These are phyloP conservation scores for Pipistrellus pipistrellus DNA, from an alignment of 2,797 vertebrate genomes.

Conservation along the genomic window DNA sequence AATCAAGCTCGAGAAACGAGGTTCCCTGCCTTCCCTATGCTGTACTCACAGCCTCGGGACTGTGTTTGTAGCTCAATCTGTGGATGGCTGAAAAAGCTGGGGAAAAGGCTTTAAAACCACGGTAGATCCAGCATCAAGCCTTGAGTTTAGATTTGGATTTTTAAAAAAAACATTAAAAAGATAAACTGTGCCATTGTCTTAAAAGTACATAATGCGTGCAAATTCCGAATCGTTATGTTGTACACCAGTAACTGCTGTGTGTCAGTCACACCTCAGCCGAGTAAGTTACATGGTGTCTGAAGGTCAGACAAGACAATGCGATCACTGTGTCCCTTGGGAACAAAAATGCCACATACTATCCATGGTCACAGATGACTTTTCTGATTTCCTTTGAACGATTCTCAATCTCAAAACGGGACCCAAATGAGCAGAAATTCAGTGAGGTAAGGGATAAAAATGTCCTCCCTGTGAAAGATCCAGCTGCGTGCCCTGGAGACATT, in stretches of 20 bases:
- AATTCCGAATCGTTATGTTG: rapidly evolving
- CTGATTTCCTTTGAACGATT: background rate
- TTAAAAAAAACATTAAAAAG: background rate
- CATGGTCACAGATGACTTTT: background rate
- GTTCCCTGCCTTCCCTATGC: too few relatives aligned
- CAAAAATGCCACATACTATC: background rate
- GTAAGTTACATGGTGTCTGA: too few relatives aligned
- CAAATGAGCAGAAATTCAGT: background rate
- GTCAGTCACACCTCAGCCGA: background rate
- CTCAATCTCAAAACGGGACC: background rate
- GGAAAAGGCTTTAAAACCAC: background rate
- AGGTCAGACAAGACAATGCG: background rate
- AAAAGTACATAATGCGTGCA: too few relatives aligned
- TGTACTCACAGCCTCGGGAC: too few relatives aligned
- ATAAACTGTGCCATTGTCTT: background rate
- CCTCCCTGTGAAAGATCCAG: background rate
- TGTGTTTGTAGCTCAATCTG: too few relatives aligned
- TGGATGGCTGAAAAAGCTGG: background rate
- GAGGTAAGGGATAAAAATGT: background rate
- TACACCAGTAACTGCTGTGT: too few relatives aligned
- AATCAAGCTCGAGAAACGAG: too few relatives aligned
- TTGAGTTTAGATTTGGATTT: background rate
- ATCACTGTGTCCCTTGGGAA: background rate
- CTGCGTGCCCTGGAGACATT: background rate
- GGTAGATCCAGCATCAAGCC: background rate